Conservation (phyloP, 2,113 vertebrate genomes). For the Poicephalus meyeri region DNA sequence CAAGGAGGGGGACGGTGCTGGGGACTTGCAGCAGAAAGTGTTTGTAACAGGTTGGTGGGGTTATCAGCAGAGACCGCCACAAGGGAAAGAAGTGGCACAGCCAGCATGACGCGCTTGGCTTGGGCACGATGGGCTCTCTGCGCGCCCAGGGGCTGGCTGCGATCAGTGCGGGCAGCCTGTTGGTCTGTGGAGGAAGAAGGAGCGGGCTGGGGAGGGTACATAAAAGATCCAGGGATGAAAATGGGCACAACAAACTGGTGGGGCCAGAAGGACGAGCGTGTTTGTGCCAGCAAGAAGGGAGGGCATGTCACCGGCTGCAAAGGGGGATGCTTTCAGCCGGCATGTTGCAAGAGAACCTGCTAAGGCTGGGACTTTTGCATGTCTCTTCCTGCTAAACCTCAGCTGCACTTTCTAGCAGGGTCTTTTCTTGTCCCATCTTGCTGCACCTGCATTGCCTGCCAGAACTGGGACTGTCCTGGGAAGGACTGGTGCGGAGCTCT, state of each 20-base stretch:
- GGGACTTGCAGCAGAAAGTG: background rate
- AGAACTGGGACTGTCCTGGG: background rate
- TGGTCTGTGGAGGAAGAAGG: background rate
- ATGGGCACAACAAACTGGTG: background rate
- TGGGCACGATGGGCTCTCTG: rapidly evolving
- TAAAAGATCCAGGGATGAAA: background rate
- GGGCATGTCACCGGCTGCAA: background rate
- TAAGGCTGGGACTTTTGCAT: background rate
- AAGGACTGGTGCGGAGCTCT: rapidly evolving
- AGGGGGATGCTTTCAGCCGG: background rate
- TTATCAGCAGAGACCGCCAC: background rate
- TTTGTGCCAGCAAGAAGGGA: background rate
- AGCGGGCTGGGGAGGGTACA: rapidly evolving
- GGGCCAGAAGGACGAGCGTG: rapidly evolving
- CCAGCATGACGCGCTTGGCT: background rate
- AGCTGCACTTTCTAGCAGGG: background rate
- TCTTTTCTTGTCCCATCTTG: background rate
- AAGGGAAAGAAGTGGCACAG: background rate
- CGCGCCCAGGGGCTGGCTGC: rapidly evolving
- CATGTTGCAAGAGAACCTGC: background rate
- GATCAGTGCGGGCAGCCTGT: background rate
- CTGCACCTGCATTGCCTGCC: background rate
- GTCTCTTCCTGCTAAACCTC: background rate
- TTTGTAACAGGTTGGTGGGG: background rate
- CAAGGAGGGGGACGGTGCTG: background rate